A percentile compares a stretch with the other conserved stretches of the same genome.
Evolutionary conservation across 1,140 invertebrate species (phyloP).

Genomic region (Elymnias hypermnestra): DNA sequence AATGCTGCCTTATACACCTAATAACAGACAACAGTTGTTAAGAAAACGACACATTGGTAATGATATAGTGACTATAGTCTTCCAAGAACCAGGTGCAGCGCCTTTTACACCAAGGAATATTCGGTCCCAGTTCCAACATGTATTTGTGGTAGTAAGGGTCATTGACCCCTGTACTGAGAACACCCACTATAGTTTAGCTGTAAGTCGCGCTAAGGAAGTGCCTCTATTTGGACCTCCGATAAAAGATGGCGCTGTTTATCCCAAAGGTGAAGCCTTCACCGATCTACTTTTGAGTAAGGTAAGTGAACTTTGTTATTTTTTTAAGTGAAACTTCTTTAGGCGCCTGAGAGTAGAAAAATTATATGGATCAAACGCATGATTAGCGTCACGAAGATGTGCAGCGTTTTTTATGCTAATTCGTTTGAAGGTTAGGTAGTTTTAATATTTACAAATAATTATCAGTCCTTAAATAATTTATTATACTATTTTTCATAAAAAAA

Average conservation of each 20-base stretch:
- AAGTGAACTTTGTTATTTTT: no score
- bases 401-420: no score
- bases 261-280: slow-evolving; percentile 92
- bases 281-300: slow-evolving; percentile 97
- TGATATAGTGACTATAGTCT: slow-evolving; percentile 97
- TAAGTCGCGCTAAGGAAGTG: slow-evolving; percentile 96
- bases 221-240: slow-evolving; percentile 97
- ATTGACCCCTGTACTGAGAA: slow-evolving; percentile 94
- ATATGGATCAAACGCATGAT: no score
- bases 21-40: slow-evolving; percentile 93
- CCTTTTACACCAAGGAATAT: slow-evolving; percentile 96
- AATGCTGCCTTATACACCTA: slow-evolving; percentile 93
- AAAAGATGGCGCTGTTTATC: slow-evolving; percentile 87
- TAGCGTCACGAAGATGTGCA: no score
- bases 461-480: no score
- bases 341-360: no score
- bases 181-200: slow-evolving; percentile 93
- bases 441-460: no score
- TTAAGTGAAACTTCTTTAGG: no score
- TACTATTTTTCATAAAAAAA: no score
- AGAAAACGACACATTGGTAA: slow-evolving; percentile 95
- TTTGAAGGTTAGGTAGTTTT: no score
- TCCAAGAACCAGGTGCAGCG: slow-evolving; percentile 95
- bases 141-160: slow-evolving; percentile 95
- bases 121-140: slow-evolving; percentile 97